Conservation (phyloP, 1,140 invertebrate species). For the Pogonus chalceus region DNA sequence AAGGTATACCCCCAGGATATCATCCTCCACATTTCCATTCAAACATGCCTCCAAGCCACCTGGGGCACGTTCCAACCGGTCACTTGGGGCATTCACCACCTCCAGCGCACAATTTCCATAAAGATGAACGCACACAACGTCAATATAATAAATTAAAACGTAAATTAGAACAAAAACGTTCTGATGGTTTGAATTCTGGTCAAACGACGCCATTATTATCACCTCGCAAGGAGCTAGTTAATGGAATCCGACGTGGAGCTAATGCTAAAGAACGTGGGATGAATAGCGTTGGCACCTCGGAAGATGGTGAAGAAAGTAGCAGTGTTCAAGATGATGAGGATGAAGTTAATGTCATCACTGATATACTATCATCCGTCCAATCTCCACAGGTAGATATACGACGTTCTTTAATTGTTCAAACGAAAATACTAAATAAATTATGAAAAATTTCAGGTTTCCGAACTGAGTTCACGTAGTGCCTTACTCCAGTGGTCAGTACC, state of each 20-base stretch:
- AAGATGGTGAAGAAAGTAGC: slow-evolving; percentile 59
- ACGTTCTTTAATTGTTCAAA: no score
- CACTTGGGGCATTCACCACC: slow-evolving; percentile 40
- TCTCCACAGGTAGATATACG: slow-evolving; percentile 52
- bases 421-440: neutral
- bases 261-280: slow-evolving; percentile 39
- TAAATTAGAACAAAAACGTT: slow-evolving; percentile 22
- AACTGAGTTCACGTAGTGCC: slow-evolving; percentile 66
- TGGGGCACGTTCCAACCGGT: slow-evolving; percentile 33
- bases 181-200: slow-evolving; percentile 18
- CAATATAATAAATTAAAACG: slow-evolving; percentile 61
- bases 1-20: slow-evolving; percentile 40
- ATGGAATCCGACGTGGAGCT: slow-evolving; percentile 37
- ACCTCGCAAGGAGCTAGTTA: slow-evolving; percentile 45
- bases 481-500: slow-evolving; percentile 68
- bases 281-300: slow-evolving; percentile 51
- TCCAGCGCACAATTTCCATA: slow-evolving; percentile 44
- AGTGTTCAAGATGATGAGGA: slow-evolving; percentile 61
- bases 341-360: slow-evolving; percentile 49
- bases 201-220: slow-evolving; percentile 40
- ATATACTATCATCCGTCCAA: slow-evolving; percentile 61
- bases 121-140: slow-evolving; percentile 66
- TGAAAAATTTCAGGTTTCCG: slow-evolving; percentile 50
- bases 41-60: slow-evolving; percentile 34
- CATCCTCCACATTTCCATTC: slow-evolving; percentile 50